These are phyloP conservation scores for Aleiodes leptofemur DNA, from an alignment of 2,888 invertebrate species.

Conservation along the genomic window DNA sequence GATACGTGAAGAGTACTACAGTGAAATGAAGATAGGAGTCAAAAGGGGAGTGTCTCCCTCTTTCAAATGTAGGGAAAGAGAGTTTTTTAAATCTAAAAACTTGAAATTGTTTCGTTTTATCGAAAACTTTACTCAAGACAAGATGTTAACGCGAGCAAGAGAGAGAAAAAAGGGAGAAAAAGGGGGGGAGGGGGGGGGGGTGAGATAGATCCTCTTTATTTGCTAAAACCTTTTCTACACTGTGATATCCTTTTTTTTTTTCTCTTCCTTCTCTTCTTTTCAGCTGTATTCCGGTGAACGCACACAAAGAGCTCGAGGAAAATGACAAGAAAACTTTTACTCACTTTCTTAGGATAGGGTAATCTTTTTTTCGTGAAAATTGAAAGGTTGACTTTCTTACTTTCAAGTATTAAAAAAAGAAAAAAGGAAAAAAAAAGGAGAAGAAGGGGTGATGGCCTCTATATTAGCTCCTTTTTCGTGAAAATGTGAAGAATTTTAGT, in stretches of 20 bases:
- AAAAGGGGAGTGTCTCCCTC: too few species aligned
- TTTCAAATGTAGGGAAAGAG: neutral
- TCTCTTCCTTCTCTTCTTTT: neutral
- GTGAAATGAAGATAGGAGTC: neutral
- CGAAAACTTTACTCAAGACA: slow-evolving; percentile 11
- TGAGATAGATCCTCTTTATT: neutral
- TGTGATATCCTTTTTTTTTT: slow-evolving; percentile 22
- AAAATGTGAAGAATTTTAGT: neutral
- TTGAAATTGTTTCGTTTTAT: slow-evolving; percentile 42
- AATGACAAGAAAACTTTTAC: slow-evolving; percentile 10
- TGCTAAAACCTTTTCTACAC: slow-evolving; percentile 11
- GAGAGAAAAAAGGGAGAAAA: too few species aligned
- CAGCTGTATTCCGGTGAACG: neutral
- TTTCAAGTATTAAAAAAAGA: slow-evolving; percentile 16
- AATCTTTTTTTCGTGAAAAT: neutral
- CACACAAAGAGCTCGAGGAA: neutral
- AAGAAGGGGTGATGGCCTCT: neutral
- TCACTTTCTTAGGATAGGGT: neutral
- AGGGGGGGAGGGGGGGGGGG: too few species aligned
- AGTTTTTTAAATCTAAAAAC: slow-evolving; percentile 39
- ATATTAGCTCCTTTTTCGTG: too few species aligned
- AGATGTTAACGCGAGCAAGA: neutral
- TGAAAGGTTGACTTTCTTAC: slow-evolving; percentile 15
- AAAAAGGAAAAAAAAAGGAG: neutral
- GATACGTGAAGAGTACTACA: slow-evolving; percentile 8